Evolutionary conservation across 2,113 vertebrate species (phyloP), one percentile per base, ranked within the genome.

Genomic region (Pica pica): DNA sequence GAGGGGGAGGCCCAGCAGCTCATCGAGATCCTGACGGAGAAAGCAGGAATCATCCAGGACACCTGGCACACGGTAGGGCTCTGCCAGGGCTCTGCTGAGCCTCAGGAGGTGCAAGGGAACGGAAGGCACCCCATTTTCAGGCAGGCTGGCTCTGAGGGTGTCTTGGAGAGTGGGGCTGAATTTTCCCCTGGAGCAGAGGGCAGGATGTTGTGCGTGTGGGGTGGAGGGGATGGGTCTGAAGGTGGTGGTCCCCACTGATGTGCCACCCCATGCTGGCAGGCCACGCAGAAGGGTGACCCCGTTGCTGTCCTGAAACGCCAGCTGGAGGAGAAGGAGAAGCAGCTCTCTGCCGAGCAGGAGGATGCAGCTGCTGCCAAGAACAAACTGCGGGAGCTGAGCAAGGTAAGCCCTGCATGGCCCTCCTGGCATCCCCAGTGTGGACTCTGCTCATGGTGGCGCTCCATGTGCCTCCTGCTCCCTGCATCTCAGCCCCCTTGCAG

Each of bases 271-370:
- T 6, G 4, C 96, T 96, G 94, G 23, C 81, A 99, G 99, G 99
- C 99, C 52, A 98, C 98, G 16, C 99, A 99, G 97, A 99, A 99
- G 90, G 99, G 99, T 4, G 99, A 99, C 89, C 99, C 99, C 0
- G 97, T 99, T 14, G 97, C 98, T 4, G 92, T 98, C 74, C 97
- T 99, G 95, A 99, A 99, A 93, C 99, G 98, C 52, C 99, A 99
- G 83, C 97, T 99, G 96, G 99, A 99, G 50, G 99, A 99, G 86
- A 99, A 97, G 84, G 99, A 99, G 84, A 99, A 99, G 91, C 98
- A 99, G 89, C 98, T 99, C 83, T 80, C 97, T 4, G 80, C 98
- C 0, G 99, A 99, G 90, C 99, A 99, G 92, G 99, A 99, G 81
- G 99, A 99, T 1, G 90, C 96, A 0, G 95, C 98, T 14, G 98